A percentile compares a stretch with the other conserved stretches of the same genome.
These are phyloP conservation scores for Hippocampus zosterae DNA, from an alignment of 2,113 vertebrate genomes.

Conservation along the genomic window DNA sequence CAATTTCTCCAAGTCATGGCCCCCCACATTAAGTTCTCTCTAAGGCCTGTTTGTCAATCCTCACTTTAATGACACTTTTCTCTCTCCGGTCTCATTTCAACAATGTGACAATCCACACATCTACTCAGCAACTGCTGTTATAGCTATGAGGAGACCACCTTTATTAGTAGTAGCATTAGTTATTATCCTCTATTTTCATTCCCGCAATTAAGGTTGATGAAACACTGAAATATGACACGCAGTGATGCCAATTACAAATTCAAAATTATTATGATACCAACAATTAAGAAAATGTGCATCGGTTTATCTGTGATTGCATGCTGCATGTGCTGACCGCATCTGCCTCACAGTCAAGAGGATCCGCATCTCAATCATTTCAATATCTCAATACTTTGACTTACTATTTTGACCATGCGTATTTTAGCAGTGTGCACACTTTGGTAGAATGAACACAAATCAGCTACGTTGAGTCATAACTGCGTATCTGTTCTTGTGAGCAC, in stretches of 20 bases:
- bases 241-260: no score
- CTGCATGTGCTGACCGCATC: not conserved
- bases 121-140: not conserved
- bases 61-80: not conserved
- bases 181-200: not conserved
- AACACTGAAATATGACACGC: no score
- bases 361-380: not conserved
- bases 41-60: not conserved
- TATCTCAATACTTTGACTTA: no score
- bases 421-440: not conserved
- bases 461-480: not conserved
- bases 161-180: no score
- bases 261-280: no score
- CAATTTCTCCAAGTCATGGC: not conserved
- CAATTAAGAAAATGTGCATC: not conserved
- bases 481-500: slow-evolving; percentile 25
- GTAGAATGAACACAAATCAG: not conserved
- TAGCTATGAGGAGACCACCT: no score
- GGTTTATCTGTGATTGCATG: no score
- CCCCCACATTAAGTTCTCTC: not conserved
- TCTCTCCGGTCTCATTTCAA: not conserved
- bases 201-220: not conserved
- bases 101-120: not conserved
- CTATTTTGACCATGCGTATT: not conserved
- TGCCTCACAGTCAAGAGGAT: not conserved